Evolutionary conservation across 2,113 vertebrate genomes (phyloP), one percentile per base, ranked within the genome.

Genomic region (Cranoglanis bouderius): DNA sequence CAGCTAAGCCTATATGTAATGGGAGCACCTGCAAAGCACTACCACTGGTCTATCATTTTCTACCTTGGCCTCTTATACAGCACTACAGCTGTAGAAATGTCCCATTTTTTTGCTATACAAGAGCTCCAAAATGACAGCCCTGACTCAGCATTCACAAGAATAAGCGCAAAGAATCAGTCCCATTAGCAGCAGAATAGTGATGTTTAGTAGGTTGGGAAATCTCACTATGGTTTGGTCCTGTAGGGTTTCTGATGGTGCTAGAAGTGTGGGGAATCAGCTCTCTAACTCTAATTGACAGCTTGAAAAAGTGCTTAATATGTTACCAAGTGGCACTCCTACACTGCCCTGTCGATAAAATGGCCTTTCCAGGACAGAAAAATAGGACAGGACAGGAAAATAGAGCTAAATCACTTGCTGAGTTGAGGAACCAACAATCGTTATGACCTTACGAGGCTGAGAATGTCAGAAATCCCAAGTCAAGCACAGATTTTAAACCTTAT

Each of bases 171-270:
- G 49, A 12, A 51, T 57, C 53, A 24, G 9, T 24, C 24, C 46
- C 19, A 70, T 82, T 86, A 86, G 29, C 61, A 32, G 80, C 55
- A 72, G 80, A 57, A 74, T 74, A 55, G 21, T 59, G 53, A 88
- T 82, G 61, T 12, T 49, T 26, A 38, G 46, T 78, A 82, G 43
- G 63, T 72, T 16, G 61, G 43, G 21, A 65, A 87, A 65, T 35
- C 21, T 57, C 85, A n/a, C n/a, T 8, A 35, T 0, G 1, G 24
- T 59, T 0, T 75, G 51, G 40, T 40, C 40, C n/a, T 85, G 51
- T 32, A 19, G 55, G 51, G 21, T 8, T n/a, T 89, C 32, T 63
- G 46, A 84, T 65, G 82, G 72, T 24, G 49, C 21, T 13, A 57
- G 70, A 87, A 78, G 59, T 13, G 26, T 19, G 49, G 18, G 5